Evolutionary conservation across 2,797 vertebrate genomes (phyloP), one percentile per base, ranked within the genome.

Genomic region (Sebastes jordani): DNA sequence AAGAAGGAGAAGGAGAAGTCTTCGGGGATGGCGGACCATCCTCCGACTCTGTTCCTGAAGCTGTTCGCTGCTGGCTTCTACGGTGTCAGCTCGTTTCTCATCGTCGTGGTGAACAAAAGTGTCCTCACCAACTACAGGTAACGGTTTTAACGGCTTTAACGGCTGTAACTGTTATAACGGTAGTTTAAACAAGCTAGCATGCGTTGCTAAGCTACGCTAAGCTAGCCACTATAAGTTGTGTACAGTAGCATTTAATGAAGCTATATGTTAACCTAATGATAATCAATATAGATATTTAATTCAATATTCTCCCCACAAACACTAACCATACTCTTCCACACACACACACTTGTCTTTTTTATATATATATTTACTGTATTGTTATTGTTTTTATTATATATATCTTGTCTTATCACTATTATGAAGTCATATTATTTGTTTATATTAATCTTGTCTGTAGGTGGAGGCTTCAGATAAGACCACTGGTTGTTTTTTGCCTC

Each of bases 101-200:
- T 99, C 94, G 97, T 99, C 70, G 96, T 99, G 70, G 96, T 99
- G 84, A 99, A 99, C 93, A 99, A 99, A 91, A 98, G 97, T 80
- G 97, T 99, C 82, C 96, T 99, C 76, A 99, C 97, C 16, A 96
- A 93, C 89, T 98, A 97, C 95, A 96, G 98, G 98, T 98, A 95
- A 94, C 36, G 36, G 36, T 4, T 36, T n/a, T 49, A 20, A 20
- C 36, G 36, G 16, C 8, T 69, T 14, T 42, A 34, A n/a, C 63
- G 63, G 13, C 6, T 49, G 14, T 25, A 3, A 36, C 27, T 34
- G 16, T 6, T 49, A 11, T 25, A 2, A 36, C 22, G 56, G 16
- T 6, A 13, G 46, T 9, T 49, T 13, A 11, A 11, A 6, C 11
- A 25, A 25, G 78, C 78, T 80, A 76, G 65, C 56, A 1, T 30